Conservation (phyloP, 2,797 vertebrate genomes). For the Sitta carolinensis region DNA sequence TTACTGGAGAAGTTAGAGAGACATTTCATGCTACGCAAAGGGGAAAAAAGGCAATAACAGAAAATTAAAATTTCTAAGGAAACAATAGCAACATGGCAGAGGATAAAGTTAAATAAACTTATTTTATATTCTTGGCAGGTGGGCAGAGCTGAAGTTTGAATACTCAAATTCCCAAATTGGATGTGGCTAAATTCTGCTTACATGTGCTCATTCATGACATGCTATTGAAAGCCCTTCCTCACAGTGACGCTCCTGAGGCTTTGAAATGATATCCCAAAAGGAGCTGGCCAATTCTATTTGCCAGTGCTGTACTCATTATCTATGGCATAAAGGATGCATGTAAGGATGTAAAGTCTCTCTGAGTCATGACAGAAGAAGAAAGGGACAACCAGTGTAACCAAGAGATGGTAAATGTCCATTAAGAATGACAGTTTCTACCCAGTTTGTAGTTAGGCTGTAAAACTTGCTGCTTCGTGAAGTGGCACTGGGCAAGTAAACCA, state of each 20-base stretch:
- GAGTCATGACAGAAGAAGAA: background rate
- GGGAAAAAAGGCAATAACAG: background rate
- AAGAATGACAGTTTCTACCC: background rate
- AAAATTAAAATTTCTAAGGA: background rate
- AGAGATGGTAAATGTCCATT: background rate
- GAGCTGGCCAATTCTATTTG: background rate
- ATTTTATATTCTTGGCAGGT: background rate
- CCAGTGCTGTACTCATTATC: background rate
- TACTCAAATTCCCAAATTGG: background rate
- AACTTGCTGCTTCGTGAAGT: fast-evolving
- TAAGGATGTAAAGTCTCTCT: background rate
- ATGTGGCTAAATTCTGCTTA: background rate
- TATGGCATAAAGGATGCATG: background rate
- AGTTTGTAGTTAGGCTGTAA: background rate
- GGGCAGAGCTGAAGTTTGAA: background rate
- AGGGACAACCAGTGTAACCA: background rate
- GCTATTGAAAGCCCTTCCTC: background rate
- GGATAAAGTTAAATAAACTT: background rate
- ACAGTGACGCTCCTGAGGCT: background rate
- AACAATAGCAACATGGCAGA: background rate
- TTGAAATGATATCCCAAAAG: background rate
- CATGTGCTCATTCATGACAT: background rate
- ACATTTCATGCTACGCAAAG: background rate
- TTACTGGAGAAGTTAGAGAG: background rate
- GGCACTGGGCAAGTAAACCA: background rate